phyloP scores from a whole-genome alignment of 2,888 invertebrate species.

The Rotaria magnacalcarata region DNA sequence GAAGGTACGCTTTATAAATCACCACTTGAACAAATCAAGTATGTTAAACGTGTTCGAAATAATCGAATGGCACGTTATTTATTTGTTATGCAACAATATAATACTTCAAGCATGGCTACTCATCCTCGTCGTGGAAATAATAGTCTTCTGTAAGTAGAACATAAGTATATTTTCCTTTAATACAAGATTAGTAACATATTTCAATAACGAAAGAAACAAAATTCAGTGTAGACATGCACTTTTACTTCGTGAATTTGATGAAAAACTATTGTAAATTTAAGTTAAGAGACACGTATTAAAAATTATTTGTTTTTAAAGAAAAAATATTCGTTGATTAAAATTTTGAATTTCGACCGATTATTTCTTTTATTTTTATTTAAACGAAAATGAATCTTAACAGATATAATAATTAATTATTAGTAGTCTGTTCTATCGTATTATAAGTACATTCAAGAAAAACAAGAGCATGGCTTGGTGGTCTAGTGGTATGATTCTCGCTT shows the following conservation, averaged over 20 bases:
- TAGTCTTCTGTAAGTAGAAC: not conserved
- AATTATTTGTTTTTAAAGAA: no score
- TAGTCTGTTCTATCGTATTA: not conserved
- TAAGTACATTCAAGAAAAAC: not conserved
- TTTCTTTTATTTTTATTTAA: no score
- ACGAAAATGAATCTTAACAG: not conserved
- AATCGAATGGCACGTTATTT: not conserved
- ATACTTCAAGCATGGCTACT: not conserved
- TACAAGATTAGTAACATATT: no score
- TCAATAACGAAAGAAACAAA: no score
- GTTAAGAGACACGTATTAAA: no score
- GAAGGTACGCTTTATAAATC: not conserved
- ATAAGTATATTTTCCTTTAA: no score
- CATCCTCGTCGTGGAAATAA: not conserved
- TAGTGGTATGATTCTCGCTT: slow-evolving; percentile 38
- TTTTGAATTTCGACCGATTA: no score
- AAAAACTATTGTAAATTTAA: no score
- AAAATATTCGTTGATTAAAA: no score
- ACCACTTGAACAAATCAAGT: not conserved
- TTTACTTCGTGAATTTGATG: no score
- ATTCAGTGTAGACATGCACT: no score
- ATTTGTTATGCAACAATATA: not conserved
- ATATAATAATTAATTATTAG: not conserved
- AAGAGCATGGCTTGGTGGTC: slow-evolving; percentile 30
- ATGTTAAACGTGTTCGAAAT: not conserved